phyloP scores from a whole-genome alignment of 2,797 vertebrate species.

The Bradypodion ventrale region DNA sequence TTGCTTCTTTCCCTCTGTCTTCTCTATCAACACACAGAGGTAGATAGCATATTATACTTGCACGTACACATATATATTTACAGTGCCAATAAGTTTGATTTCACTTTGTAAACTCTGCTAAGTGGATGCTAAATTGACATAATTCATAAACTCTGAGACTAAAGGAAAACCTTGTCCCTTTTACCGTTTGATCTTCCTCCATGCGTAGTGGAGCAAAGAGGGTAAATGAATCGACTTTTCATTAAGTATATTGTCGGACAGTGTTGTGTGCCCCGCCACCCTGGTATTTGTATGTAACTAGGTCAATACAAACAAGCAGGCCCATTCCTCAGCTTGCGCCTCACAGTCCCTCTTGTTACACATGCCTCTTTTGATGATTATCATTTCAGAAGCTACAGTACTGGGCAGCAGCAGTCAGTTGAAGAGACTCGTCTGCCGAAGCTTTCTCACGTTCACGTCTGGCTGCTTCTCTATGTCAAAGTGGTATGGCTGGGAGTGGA shows the following conservation, averaged over 20 bases:
- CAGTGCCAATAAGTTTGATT: not conserved
- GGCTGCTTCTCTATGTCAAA: constrained; percentile 77
- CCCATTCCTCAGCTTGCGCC: constrained; percentile 21
- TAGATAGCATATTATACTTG: not conserved
- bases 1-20: not conserved
- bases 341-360: not conserved
- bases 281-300: constrained; percentile 47
- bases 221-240: constrained; percentile 38
- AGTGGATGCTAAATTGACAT: constrained; percentile 44
- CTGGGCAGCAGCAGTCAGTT: constrained; percentile 33
- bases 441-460: constrained; percentile 83
- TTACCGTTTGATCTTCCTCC: constrained; percentile 58
- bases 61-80: not conserved
- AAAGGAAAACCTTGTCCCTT: constrained; percentile 48
- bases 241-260: constrained; percentile 45
- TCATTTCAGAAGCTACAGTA: constrained; percentile 48
- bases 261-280: constrained; percentile 35
- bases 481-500: constrained; percentile 67
- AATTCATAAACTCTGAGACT: constrained; percentile 24
- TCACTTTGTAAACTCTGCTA: constrained; percentile 20
- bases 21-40: not conserved
- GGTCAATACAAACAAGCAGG: constrained; percentile 50
- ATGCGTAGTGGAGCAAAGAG: constrained; percentile 37
- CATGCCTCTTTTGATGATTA: constrained; percentile 44
- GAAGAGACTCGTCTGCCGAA: constrained; percentile 69